phyloP scores from a whole-genome alignment of 2,888 invertebrate genomes.

The Sesia apiformis region DNA sequence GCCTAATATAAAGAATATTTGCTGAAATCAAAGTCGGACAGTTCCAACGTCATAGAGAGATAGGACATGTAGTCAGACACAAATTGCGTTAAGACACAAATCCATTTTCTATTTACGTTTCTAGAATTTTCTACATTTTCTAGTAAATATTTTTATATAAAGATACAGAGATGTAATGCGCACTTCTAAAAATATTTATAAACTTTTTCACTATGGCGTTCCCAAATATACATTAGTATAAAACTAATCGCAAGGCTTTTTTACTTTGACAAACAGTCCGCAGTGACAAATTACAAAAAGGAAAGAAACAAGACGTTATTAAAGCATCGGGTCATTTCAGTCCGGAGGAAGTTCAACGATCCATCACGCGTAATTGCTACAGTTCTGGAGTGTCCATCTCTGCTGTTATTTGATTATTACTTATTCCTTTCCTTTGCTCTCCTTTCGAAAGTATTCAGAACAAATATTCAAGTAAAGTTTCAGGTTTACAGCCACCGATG shows the following conservation, averaged over 20 bases:
- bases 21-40: background rate
- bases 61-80: too few species aligned
- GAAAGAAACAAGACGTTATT: constrained; percentile 52
- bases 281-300: constrained; percentile 45
- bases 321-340: constrained; percentile 50
- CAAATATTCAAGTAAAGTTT: background rate
- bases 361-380: constrained; percentile 1
- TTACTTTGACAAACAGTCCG: background rate
- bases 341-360: constrained; percentile 39
- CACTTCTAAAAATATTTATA: too few species aligned
- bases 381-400: constrained; percentile 36
- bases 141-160: too few species aligned
- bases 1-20: background rate
- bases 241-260: background rate
- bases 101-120: too few species aligned
- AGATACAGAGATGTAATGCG: too few species aligned
- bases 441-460: background rate
- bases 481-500: background rate
- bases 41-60: background rate
- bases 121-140: too few species aligned
- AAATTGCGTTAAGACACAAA: too few species aligned
- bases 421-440: constrained; percentile 22
- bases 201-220: background rate
- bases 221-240: background rate
- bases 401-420: constrained; percentile 46